Evolutionary conservation across 2,797 vertebrate species (phyloP), one percentile per base, ranked within the genome.

Genomic region (Notolabrus celidotus): DNA sequence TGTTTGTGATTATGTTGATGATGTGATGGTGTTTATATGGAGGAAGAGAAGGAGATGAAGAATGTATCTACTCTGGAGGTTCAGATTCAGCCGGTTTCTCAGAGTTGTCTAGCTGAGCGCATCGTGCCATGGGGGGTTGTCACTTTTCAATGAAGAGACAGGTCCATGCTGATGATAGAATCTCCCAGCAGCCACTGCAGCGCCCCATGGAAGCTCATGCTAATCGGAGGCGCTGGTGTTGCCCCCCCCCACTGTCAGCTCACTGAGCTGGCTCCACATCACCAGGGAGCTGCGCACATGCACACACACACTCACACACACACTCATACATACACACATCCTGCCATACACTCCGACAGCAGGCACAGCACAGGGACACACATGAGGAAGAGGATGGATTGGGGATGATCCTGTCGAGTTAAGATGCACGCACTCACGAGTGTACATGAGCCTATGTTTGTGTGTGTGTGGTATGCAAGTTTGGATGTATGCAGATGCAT

Each of bases 161-260:
- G 88, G 90, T 85, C 86, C 79, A 71, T 59, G 84, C 79, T 79
- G 80, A 73, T 52, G 79, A 90, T 75, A 82, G 76, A 87, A 89
- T 89, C 82, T 92, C 91, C 91, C 91, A 91, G 87, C 88, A 93
- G 83, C 91, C 91, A 90, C 34, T 62, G 86, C 90, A 27, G 86
- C 84, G 8, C 92, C 89, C 85, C 88, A 86, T 89, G 90, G 88
- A 92, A 92, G 90, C 89, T 89, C 86, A 92, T 90, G 88, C 88
- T 94, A 92, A 93, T 92, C 90, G 87, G 76, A 68, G 25, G 71
- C 51, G 19, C 82, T 87, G 85, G 82, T 84, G 72, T 80, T 71
- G 75, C 72, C 54, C 77, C 72, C 65, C 81, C 83, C 67, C 64
- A 80, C 88, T 91, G 89, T 89, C 91, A 92, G 87, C 91, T 87